These are phyloP conservation scores for Semnornis frantzii DNA, from an alignment of 2,113 vertebrate genomes.

Conservation along the genomic window DNA sequence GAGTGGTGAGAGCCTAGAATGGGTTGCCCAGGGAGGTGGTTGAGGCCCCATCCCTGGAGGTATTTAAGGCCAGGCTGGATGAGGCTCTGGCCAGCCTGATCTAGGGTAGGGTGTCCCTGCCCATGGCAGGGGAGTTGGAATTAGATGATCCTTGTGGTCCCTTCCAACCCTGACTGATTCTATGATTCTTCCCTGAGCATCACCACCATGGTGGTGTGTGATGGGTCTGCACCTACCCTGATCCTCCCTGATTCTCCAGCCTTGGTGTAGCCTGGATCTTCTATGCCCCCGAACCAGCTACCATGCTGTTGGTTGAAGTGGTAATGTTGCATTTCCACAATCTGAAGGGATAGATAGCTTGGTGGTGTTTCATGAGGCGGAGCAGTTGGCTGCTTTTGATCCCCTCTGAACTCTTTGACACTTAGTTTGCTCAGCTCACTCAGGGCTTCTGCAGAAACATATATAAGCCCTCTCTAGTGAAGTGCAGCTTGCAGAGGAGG, in stretches of 20 bases:
- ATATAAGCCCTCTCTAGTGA: neutral
- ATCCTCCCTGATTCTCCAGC: neutral
- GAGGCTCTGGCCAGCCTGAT: too few species aligned
- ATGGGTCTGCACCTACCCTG: neutral
- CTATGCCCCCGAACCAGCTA: neutral
- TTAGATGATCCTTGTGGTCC: too few species aligned
- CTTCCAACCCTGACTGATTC: too few species aligned
- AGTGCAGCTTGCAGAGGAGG: neutral
- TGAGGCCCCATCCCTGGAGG: too few species aligned
- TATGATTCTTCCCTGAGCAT: neutral
- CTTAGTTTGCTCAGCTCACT: neutral
- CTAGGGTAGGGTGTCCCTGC: too few species aligned
- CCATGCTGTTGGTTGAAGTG: fast-evolving
- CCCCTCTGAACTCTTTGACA: neutral
- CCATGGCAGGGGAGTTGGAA: too few species aligned
- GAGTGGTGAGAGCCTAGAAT: too few species aligned
- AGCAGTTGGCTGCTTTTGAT: neutral
- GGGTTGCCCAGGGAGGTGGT: too few species aligned
- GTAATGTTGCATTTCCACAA: neutral
- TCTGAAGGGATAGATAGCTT: neutral
- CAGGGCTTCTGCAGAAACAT: neutral
- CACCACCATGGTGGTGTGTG: fast-evolving
- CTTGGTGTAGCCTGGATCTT: neutral
- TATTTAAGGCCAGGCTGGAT: too few species aligned
- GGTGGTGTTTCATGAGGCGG: neutral